Conservation (phyloP, 1,140 invertebrate genomes). For the Druon quercuslanigerum region DNA sequence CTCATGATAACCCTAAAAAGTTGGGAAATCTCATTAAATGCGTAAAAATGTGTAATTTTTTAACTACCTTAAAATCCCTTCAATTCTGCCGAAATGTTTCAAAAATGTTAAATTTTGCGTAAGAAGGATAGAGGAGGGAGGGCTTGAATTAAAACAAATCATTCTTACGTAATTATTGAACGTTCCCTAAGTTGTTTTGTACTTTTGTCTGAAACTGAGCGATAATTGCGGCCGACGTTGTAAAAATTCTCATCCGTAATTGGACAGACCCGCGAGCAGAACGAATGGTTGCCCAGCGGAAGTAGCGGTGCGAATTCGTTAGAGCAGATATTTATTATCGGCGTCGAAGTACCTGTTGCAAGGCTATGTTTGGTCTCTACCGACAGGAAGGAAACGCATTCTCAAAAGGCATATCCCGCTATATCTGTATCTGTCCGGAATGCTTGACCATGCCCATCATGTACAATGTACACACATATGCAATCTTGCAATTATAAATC, state of each 20-base stretch:
- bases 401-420: conserved; percentile 47
- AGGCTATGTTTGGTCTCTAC: conserved; percentile 63
- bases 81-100: too few species aligned
- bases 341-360: conserved; percentile 45
- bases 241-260: neutral
- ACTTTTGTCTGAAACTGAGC: neutral
- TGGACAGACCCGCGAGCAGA: neutral
- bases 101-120: too few species aligned
- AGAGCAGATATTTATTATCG: conserved; percentile 44
- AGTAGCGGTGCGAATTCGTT: conserved; percentile 20
- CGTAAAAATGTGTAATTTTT: too few species aligned
- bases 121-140: too few species aligned
- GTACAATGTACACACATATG: neutral
- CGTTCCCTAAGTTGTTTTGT: neutral
- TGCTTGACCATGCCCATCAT: conserved; percentile 15
- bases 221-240: neutral
- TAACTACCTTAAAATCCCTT: too few species aligned
- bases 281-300: conserved; percentile 26
- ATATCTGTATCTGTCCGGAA: conserved; percentile 32
- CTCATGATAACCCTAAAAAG: too few species aligned
- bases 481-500: neutral
- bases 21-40: too few species aligned
- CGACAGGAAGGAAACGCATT: conserved; percentile 70
- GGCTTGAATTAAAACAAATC: too few species aligned
- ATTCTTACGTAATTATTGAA: too few species aligned